phyloP scores from a whole-genome alignment of 2,113 vertebrate species.

The Callipepla squamata region DNA sequence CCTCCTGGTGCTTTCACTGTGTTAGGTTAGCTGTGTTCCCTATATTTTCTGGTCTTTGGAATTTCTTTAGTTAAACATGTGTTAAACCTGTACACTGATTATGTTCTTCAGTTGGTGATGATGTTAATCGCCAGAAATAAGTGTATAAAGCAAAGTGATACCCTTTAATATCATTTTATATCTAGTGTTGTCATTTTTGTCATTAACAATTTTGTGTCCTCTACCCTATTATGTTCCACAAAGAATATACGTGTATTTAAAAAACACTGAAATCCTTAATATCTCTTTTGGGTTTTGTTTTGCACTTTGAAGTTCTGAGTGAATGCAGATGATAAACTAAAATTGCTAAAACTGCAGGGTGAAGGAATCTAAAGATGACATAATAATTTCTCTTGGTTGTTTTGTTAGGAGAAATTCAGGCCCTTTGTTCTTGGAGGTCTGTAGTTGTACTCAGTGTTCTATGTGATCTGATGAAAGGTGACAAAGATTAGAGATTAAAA shows the following conservation, averaged over 20 bases:
- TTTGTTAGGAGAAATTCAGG: background rate
- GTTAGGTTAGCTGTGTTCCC: background rate
- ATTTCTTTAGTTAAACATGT: background rate
- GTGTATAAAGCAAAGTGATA: background rate
- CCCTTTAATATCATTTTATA: background rate
- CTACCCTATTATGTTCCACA: background rate
- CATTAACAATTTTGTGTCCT: background rate
- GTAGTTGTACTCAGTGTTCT: background rate
- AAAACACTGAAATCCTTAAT: background rate
- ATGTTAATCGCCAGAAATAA: background rate
- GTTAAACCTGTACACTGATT: background rate
- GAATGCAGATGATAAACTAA: background rate
- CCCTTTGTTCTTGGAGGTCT: background rate
- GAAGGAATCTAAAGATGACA: background rate
- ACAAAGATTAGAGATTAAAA: background rate
- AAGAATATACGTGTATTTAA: background rate
- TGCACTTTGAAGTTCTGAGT: slow-evolving; percentile 3
- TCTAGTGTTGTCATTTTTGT: background rate
- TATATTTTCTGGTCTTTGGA: background rate
- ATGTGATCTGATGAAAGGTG: background rate
- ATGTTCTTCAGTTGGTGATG: background rate
- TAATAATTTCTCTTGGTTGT: background rate
- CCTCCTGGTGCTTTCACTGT: background rate
- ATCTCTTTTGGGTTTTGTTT: background rate
- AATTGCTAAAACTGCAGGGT: background rate